Conservation (phyloP, 2,888 invertebrate species). For the Ischnus inquisitorius region DNA sequence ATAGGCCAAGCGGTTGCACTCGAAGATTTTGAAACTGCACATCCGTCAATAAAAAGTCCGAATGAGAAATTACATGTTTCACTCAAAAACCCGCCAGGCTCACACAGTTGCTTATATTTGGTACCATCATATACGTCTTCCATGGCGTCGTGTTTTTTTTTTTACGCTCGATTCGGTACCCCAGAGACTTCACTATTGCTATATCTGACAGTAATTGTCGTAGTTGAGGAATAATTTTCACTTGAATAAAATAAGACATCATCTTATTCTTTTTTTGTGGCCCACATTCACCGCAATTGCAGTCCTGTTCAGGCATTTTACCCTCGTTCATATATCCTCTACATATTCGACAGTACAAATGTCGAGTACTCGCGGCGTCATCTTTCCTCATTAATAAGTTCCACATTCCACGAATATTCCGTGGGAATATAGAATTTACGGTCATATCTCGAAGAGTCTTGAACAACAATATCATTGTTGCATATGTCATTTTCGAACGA, state of each 20-base stretch:
- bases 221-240: slow-evolving; percentile 29
- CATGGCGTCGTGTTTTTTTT: not conserved
- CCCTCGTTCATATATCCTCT: not conserved
- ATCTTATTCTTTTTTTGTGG: not conserved
- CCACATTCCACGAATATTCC: not conserved
- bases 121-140: not conserved
- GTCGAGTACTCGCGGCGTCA: not conserved
- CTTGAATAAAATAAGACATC: slow-evolving; percentile 7
- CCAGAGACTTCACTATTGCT: not conserved
- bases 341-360: not conserved
- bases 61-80: slow-evolving; percentile 13
- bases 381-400: slow-evolving; percentile 1
- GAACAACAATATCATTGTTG: not conserved
- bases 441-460: not conserved
- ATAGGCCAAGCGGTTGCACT: slow-evolving; percentile 56
- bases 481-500: slow-evolving; percentile 4
- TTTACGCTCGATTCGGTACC: slow-evolving; percentile 33
- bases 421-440: not conserved
- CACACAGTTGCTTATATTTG: not conserved
- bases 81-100: not conserved
- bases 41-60: slow-evolving; percentile 23
- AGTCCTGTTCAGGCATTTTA: not conserved
- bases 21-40: slow-evolving; percentile 53
- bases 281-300: slow-evolving; percentile 4
- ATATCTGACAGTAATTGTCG: slow-evolving; percentile 1